phyloP scores from a whole-genome alignment of 2,888 invertebrate genomes.

The Harpagoxenus sublaevis region DNA sequence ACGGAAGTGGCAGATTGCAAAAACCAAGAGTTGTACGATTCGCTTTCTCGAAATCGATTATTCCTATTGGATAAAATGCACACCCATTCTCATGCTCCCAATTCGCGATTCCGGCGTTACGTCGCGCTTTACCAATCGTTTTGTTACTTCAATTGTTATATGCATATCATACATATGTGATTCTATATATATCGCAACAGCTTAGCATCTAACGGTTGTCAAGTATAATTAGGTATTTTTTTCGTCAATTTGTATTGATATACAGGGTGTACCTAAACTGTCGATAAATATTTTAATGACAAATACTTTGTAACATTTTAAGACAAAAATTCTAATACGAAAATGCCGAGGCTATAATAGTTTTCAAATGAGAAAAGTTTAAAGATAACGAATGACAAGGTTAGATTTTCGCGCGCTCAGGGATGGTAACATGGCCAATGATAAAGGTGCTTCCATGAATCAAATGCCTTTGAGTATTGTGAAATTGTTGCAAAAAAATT shows the following conservation, averaged over 20 bases:
- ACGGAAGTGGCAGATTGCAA: constrained; percentile 14
- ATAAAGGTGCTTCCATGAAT: too few species aligned
- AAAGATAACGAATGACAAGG: too few species aligned
- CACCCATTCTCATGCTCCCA: not conserved
- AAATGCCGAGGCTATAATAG: too few species aligned
- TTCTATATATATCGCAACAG: not conserved
- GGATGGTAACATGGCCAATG: too few species aligned
- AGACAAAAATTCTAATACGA: too few species aligned
- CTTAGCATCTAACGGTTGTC: not conserved
- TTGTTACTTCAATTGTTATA: not conserved
- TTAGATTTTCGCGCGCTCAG: too few species aligned
- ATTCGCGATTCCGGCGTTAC: not conserved
- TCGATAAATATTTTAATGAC: too few species aligned
- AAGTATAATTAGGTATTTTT: not conserved
- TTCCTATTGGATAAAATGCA: not conserved
- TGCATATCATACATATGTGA: constrained; percentile 9
- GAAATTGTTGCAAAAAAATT: too few species aligned
- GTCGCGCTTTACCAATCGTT: not conserved
- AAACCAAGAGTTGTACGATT: constrained; percentile 4
- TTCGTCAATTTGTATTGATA: not conserved
- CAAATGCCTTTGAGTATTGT: too few species aligned
- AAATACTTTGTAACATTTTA: too few species aligned
- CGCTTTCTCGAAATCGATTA: constrained; percentile 20
- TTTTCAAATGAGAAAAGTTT: too few species aligned
- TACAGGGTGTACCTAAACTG: too few species aligned